phyloP scores from a whole-genome alignment of 64 coral and sea anemone species.

The Montipora capricornis region DNA sequence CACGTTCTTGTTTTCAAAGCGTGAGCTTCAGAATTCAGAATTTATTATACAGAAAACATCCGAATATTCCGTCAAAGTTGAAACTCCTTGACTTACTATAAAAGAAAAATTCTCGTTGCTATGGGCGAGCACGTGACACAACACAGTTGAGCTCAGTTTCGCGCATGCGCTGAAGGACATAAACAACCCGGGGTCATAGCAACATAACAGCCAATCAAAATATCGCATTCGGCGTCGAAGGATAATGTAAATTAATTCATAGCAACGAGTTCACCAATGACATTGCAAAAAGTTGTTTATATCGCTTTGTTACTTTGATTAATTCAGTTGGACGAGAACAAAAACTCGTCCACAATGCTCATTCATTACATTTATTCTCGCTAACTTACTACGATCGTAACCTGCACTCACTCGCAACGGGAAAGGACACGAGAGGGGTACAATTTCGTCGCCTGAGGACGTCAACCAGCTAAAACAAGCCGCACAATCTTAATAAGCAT shows the following conservation, averaged over 20 bases:
- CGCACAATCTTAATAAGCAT: background rate
- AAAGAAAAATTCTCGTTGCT: slow-evolving; percentile 53
- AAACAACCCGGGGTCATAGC: slow-evolving; percentile 88
- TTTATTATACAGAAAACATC: background rate
- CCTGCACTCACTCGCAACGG: too few species aligned
- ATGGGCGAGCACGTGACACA: slow-evolving; percentile 30
- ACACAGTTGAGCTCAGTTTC: background rate
- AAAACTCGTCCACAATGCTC: slow-evolving; percentile 33
- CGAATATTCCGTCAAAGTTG: too few species aligned
- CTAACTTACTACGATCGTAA: slow-evolving; percentile 13
- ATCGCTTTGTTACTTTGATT: slow-evolving; percentile 60
- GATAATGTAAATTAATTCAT: slow-evolving; percentile 64
- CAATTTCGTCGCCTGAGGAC: background rate
- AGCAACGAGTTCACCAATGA: slow-evolving; percentile 89
- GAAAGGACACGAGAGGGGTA: background rate
- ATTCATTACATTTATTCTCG: slow-evolving; percentile 45
- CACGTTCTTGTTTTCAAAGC: background rate
- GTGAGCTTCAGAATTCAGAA: background rate
- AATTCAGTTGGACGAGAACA: slow-evolving; percentile 7
- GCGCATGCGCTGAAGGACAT: slow-evolving; percentile 63
- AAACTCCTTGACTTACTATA: background rate
- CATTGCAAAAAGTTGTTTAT: slow-evolving; percentile 69
- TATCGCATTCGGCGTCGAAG: slow-evolving; percentile 56
- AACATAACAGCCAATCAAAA: slow-evolving; percentile 78
- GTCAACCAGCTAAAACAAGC: background rate